A percentile compares a stretch with the other conserved stretches of the same genome.
These are phyloP conservation scores for Psettodes erumei DNA, from an alignment of 2,113 vertebrate genomes.

Conservation along the genomic window DNA sequence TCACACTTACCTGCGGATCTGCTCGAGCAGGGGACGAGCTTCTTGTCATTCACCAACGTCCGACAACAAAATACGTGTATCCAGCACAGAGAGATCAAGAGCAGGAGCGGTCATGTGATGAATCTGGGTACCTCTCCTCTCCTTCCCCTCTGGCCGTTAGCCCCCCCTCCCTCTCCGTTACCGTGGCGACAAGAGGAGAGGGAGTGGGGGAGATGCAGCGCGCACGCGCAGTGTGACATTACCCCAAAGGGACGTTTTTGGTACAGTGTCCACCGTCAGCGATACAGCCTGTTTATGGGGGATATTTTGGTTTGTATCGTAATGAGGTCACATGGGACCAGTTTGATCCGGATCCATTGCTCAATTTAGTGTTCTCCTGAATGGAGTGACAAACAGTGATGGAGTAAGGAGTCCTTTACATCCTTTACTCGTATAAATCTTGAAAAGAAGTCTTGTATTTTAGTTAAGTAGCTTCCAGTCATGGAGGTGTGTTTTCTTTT, in stretches of 20 bases:
- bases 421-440: neutral
- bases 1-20: slow-evolving; percentile 63
- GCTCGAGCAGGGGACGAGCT: neutral
- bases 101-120: slow-evolving; percentile 66
- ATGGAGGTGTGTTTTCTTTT: too few relatives aligned
- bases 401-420: neutral
- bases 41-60: neutral
- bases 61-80: slow-evolving; percentile 11
- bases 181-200: slow-evolving; percentile 78
- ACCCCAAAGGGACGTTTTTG: slow-evolving; percentile 45
- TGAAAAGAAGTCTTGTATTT: too few relatives aligned
- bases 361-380: neutral
- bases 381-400: too few relatives aligned
- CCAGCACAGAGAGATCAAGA: slow-evolving; percentile 27
- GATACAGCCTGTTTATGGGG: slow-evolving; percentile 42
- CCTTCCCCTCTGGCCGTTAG: slow-evolving; percentile 50
- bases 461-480: too few relatives aligned
- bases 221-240: slow-evolving; percentile 75
- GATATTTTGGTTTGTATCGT: neutral
- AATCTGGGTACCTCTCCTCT: slow-evolving; percentile 70
- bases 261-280: slow-evolving; percentile 18
- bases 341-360: neutral
- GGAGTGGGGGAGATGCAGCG: slow-evolving; percentile 80
- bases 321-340: neutral
- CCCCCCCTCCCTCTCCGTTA: slow-evolving; percentile 69